These are phyloP conservation scores for Benthochromis sp. DNA, from an alignment of 2,113 vertebrate genomes.

Conservation along the genomic window DNA sequence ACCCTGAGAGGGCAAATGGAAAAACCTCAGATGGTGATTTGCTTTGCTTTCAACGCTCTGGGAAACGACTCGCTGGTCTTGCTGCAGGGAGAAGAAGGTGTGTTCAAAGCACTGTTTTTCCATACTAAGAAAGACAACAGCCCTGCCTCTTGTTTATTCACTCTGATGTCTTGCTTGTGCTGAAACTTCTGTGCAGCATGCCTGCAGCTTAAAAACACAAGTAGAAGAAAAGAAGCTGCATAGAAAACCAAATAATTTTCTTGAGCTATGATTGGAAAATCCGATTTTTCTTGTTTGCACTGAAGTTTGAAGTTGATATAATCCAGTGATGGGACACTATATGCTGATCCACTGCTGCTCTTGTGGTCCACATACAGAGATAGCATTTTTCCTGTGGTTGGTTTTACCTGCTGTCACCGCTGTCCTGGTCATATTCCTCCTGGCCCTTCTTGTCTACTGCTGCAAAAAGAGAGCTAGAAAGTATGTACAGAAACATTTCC, in stretches of 20 bases:
- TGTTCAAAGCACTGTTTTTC: neutral
- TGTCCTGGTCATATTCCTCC: constrained; percentile 13
- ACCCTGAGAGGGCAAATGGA: constrained; percentile 50
- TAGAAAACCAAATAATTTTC: neutral
- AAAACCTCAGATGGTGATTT: constrained; percentile 39
- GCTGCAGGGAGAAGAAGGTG: constrained; percentile 39
- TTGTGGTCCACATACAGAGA: neutral
- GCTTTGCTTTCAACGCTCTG: constrained; percentile 61
- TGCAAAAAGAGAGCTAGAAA: constrained; percentile 33
- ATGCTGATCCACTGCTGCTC: neutral
- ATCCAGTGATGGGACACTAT: neutral
- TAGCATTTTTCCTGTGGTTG: constrained; percentile 21
- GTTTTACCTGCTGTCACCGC: constrained; percentile 34
- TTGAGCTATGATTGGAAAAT: neutral
- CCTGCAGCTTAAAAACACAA: neutral
- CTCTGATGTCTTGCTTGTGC: neutral
- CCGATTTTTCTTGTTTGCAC: fast-evolving
- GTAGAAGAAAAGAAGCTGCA: neutral
- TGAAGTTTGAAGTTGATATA: neutral
- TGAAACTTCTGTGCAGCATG: neutral
- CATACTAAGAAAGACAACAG: neutral
- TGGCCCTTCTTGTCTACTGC: constrained; percentile 28
- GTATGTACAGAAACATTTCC: constrained; percentile 22
- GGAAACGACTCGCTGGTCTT: constrained; percentile 67
- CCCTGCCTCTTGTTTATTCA: neutral